Percentiles rank a stretch among this genome's conserved stretches.
phyloP scores from a whole-genome alignment of 2,113 vertebrate genomes.

The Pluvianellus socialis region DNA sequence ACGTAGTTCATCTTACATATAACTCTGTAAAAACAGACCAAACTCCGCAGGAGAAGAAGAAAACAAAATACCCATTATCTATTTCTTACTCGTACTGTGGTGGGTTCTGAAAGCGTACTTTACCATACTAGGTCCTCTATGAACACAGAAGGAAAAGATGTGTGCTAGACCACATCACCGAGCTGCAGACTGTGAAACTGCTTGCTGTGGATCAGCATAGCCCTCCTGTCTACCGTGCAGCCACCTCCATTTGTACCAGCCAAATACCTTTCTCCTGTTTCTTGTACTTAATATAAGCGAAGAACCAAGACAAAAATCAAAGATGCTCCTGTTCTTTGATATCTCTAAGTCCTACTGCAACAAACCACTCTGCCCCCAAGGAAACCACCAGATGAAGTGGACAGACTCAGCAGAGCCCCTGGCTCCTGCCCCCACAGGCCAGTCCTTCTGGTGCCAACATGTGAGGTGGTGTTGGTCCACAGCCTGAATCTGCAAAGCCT shows the following conservation, averaged over 20 bases:
- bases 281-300: background rate
- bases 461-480: background rate
- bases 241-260: background rate
- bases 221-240: background rate
- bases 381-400: background rate
- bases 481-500: background rate
- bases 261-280: background rate
- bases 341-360: background rate
- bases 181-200: too few species aligned
- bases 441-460: background rate
- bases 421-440: background rate
- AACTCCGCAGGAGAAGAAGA: background rate
- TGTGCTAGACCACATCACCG: accelerated
- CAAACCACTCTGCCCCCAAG: background rate
- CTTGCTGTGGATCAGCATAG: background rate
- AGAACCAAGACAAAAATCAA: background rate
- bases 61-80: background rate
- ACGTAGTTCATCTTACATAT: background rate
- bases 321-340: accelerated
- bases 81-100: background rate
- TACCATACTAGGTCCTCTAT: background rate
- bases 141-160: background rate
- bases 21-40: background rate
- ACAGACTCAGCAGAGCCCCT: background rate
- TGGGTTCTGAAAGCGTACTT: background rate